Evolutionary conservation across 2,888 invertebrate genomes (phyloP), one percentile per base, ranked within the genome.

Genomic region (Anorthoa munda): DNA sequence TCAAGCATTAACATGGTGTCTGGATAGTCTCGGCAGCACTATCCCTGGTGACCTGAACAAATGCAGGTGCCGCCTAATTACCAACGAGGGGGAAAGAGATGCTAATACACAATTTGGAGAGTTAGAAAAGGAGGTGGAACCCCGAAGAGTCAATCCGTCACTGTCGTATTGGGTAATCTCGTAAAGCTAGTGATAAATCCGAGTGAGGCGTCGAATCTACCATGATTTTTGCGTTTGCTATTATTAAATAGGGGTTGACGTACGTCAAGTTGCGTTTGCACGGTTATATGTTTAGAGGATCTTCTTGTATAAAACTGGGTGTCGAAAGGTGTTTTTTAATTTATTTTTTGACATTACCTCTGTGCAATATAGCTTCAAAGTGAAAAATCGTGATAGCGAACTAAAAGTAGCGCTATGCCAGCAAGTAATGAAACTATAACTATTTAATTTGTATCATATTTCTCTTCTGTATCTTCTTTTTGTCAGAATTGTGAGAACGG

Each of bases 11-110:
- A 90, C 93, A 92, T 85, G 87, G 88, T 88, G 93, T 92, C 94
- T 92, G 94, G 95, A 95, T 95, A 94, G 90, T 92, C 92, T 93
- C 92, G 86, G 88, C 85, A 63, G 86, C 87, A 91, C 92, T 94
- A 93, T 92, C 93, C 92, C 90, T 87, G 86, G 90, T 92, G 93
- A 93, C 93, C 93, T 92, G 92, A 93, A 94, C 93, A 94, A 95
- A 95, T 95, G 94, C 95, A 95, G 94, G 95, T 94, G 92, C 89
- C 88, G 88, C 90, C 93, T 95, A 95, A 95, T 95, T 95, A 94
- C 92, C 90, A 78, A 84, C 83, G 75, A 61, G 92, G 70, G 82
- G 26, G 89, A 94, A 78, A 63, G 90, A 87, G 92, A 92, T 50
- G 79, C 78, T 68, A 58, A 84, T 89, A 90, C 60, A 66, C 13